Percentiles rank a stretch among this genome's conserved stretches.
Conservation (phyloP, 2,888 invertebrate species). For the Lasioglossum villosulum region DNA sequence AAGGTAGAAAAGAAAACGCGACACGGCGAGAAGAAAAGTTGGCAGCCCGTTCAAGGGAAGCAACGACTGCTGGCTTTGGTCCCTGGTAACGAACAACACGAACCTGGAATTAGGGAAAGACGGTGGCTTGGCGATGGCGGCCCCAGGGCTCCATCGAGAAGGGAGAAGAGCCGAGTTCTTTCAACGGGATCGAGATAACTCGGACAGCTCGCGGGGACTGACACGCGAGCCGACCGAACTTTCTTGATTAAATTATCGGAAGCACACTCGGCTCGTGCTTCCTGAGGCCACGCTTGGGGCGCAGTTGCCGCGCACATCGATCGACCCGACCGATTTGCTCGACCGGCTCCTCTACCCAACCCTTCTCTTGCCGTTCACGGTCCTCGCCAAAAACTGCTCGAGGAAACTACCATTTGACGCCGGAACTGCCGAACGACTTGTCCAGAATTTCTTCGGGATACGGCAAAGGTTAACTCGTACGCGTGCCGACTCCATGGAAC, state of each 20-base stretch:
- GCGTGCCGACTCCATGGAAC: too few relatives aligned
- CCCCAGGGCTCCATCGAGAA: neutral
- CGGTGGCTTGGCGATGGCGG: neutral
- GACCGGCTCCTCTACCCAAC: neutral
- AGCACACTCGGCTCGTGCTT: constrained; percentile 45
- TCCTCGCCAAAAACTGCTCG: neutral
- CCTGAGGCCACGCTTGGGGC: constrained; percentile 25
- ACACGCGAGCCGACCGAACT: constrained; percentile 55
- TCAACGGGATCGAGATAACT: constrained; percentile 17
- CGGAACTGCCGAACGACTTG: neutral
- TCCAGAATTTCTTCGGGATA: neutral
- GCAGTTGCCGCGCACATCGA: constrained; percentile 50
- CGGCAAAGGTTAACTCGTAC: too few relatives aligned
- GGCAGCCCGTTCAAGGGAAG: neutral
- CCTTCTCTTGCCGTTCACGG: neutral
- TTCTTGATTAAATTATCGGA: constrained; percentile 72
- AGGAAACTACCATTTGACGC: neutral
- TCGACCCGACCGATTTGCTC: constrained; percentile 42
- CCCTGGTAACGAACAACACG: constrained; percentile 1
- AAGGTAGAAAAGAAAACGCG: neutral
- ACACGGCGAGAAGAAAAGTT: constrained; percentile 12
- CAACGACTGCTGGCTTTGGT: neutral
- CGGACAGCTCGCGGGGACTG: constrained; percentile 11
- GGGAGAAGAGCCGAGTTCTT: neutral
- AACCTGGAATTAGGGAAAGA: constrained; percentile 18